These are phyloP conservation scores for Amyelois transitella DNA, from an alignment of 1,140 invertebrate genomes.

Conservation along the genomic window DNA sequence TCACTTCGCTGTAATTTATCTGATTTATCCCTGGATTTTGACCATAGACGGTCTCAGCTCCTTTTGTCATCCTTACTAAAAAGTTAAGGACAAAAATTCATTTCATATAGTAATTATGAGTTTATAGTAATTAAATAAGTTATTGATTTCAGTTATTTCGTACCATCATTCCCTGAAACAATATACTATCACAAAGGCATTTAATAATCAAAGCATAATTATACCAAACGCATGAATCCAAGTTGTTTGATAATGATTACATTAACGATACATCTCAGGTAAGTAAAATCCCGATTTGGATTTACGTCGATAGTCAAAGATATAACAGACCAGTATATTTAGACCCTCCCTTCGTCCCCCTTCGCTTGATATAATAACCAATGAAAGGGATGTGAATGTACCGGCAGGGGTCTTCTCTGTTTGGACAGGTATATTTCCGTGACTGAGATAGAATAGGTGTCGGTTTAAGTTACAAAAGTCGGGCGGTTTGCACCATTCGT, in stretches of 20 bases:
- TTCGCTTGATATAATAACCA: constrained; percentile 5
- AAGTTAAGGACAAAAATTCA: no score
- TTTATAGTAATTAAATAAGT: no score
- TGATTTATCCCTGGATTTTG: no score
- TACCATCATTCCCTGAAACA: no score
- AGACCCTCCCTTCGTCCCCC: constrained; percentile 14
- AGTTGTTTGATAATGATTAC: neutral
- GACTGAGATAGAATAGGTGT: constrained; percentile 26
- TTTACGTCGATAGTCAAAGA: constrained; percentile 55
- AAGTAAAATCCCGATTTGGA: constrained; percentile 30
- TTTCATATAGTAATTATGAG: no score
- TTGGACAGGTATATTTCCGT: constrained; percentile 61
- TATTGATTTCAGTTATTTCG: no score
- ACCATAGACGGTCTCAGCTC: no score
- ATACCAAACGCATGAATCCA: neutral
- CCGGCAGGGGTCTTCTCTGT: constrained; percentile 36
- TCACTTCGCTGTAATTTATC: no score
- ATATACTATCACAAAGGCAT: no score
- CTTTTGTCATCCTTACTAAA: no score
- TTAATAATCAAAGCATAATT: no score
- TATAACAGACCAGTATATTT: constrained; percentile 24
- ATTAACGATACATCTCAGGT: neutral
- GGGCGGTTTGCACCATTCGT: neutral
- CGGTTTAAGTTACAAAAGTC: constrained; percentile 22
- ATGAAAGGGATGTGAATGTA: constrained; percentile 34